A percentile compares a stretch with the other conserved stretches of the same genome.
phyloP scores from a whole-genome alignment of 1,140 invertebrate genomes.

The Medauroidea extradentata region DNA sequence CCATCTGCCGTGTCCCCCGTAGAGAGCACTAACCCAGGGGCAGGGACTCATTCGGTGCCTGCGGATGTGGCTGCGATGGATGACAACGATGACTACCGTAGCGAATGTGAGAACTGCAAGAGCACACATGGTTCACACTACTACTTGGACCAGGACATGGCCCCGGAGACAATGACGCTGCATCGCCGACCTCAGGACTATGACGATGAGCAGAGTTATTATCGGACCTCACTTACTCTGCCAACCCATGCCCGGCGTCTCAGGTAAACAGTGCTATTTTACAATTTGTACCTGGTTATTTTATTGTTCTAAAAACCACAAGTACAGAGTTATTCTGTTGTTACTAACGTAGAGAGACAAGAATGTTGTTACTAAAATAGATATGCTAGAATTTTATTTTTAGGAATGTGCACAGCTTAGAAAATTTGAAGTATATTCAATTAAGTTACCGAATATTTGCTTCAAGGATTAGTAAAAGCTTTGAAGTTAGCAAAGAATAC shows the following conservation, averaged over 20 bases:
- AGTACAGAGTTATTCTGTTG: too few relatives aligned
- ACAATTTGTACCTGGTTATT: too few relatives aligned
- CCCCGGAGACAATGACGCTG: slow-evolving; percentile 64
- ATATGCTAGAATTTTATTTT: too few relatives aligned
- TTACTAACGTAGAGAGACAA: too few relatives aligned
- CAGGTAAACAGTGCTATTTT: too few relatives aligned
- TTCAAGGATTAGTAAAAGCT: too few relatives aligned
- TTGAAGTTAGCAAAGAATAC: too few relatives aligned
- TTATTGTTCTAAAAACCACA: too few relatives aligned
- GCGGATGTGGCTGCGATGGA: slow-evolving; percentile 38
- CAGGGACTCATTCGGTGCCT: slow-evolving; percentile 2
- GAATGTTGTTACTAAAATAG: too few relatives aligned
- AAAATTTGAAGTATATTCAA: too few relatives aligned
- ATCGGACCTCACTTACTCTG: slow-evolving; percentile 61
- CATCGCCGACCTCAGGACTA: slow-evolving; percentile 54
- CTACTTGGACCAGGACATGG: slow-evolving; percentile 55
- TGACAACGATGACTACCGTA: slow-evolving; percentile 67
- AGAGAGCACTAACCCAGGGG: slow-evolving; percentile 6
- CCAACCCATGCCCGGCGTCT: slow-evolving; percentile 60
- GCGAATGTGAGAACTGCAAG: slow-evolving; percentile 80
- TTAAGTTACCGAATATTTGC: too few relatives aligned
- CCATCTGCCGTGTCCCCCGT: slow-evolving; percentile 9
- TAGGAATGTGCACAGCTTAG: too few relatives aligned
- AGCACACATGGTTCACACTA: slow-evolving; percentile 56
- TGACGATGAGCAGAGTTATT: slow-evolving; percentile 50